Evolutionary conservation across 2,113 vertebrate species (phyloP).

Genomic region (Phyllopteryx taeniolatus): DNA sequence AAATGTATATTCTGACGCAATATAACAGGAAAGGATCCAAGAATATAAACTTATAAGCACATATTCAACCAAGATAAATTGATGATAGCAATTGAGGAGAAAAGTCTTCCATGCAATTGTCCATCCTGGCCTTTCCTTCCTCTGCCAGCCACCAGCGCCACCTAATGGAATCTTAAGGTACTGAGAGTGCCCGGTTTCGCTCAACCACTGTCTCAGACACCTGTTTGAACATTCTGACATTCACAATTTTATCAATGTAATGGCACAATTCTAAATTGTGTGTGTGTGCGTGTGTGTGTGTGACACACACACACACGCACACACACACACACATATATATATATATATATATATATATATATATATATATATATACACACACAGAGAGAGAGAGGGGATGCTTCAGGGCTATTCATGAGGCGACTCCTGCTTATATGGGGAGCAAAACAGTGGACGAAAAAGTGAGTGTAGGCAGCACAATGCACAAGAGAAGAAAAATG

Average conservation of each 20-base stretch:
- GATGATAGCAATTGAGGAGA: conserved; percentile 11
- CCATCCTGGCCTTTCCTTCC: conserved; percentile 18
- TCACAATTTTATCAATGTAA: neutral
- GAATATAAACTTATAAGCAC: neutral
- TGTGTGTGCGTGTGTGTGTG: neutral
- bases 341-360: no score
- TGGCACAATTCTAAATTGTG: no score
- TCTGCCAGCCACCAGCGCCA: conserved; percentile 69
- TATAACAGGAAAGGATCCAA: neutral
- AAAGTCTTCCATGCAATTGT: conserved; percentile 31
- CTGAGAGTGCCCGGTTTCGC: conserved; percentile 33
- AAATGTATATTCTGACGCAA: neutral
- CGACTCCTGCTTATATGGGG: neutral
- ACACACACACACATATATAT: no score
- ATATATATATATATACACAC: no score
- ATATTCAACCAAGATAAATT: conserved; percentile 5
- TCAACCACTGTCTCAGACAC: conserved; percentile 14
- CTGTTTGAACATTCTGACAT: neutral
- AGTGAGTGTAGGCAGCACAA: conserved; percentile 49
- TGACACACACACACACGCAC: no score
- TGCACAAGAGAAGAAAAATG: conserved; percentile 40
- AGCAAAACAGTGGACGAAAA: conserved; percentile 1
- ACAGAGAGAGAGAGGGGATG: neutral
- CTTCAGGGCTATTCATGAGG: neutral
- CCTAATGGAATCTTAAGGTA: conserved; percentile 66